Conservation (phyloP, 1,140 invertebrate species). For the Dendrolimus punctatus region DNA sequence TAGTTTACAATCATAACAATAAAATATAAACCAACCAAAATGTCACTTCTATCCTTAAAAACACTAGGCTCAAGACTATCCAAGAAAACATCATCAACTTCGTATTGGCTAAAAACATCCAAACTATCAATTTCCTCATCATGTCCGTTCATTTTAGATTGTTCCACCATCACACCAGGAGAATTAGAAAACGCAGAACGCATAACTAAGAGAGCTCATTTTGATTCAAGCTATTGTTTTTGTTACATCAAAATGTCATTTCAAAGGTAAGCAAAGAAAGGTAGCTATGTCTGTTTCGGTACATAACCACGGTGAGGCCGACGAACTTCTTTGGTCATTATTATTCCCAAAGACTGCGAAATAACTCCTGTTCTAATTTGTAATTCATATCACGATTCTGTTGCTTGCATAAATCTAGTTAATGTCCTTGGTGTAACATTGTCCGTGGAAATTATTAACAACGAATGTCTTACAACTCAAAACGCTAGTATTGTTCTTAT, state of each 20-base stretch:
- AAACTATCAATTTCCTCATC: conserved; percentile 54
- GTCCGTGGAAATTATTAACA: conserved; percentile 10
- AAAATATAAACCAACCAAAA: conserved; percentile 24
- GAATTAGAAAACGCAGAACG: conserved; percentile 13
- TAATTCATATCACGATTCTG: conserved; percentile 50
- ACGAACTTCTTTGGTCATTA: conserved; percentile 53
- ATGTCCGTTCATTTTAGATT: conserved; percentile 39
- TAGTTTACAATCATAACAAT: background rate
- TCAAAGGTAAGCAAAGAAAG: conserved; percentile 20
- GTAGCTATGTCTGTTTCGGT: conserved; percentile 23
- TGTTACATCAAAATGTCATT: conserved; percentile 28
- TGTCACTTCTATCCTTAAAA: conserved; percentile 40
- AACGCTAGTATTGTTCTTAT: no score
- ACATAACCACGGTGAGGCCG: conserved; percentile 41
- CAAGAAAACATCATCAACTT: conserved; percentile 40
- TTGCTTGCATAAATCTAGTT: conserved; percentile 46
- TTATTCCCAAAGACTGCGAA: conserved; percentile 57
- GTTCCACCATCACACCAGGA: conserved; percentile 47
- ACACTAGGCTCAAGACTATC: conserved; percentile 54
- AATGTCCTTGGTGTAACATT: conserved; percentile 34
- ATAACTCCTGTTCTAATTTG: conserved; percentile 38
- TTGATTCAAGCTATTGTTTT: conserved; percentile 7
- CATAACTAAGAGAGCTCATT: background rate
- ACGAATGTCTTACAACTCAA: background rate
- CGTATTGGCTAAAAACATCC: conserved; percentile 42